Conservation (phyloP, 1,140 invertebrate genomes). For the Amyelois transitella region DNA sequence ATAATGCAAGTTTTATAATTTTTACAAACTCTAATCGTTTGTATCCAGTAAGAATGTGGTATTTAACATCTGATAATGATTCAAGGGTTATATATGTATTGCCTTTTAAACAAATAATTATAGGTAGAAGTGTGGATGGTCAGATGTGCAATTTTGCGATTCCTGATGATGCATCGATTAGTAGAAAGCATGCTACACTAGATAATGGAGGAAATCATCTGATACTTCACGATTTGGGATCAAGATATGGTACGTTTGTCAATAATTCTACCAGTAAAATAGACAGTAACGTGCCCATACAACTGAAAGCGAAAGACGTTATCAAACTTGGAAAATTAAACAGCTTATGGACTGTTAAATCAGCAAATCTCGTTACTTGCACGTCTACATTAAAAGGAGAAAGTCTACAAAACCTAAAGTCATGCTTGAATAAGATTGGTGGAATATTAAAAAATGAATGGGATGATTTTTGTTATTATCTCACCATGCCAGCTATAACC, state of each 20-base stretch:
- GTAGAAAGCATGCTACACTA: slow-evolving; percentile 73
- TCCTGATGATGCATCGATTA: slow-evolving; percentile 72
- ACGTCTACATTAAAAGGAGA: slow-evolving; percentile 67
- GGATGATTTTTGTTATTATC: slow-evolving; percentile 74
- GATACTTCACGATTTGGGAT: slow-evolving; percentile 65
- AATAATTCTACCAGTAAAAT: slow-evolving; percentile 58
- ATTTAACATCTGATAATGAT: slow-evolving; percentile 44
- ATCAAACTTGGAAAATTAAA: slow-evolving; percentile 74
- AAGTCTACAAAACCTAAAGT: slow-evolving; percentile 47
- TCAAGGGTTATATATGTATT: slow-evolving; percentile 46
- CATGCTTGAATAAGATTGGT: slow-evolving; percentile 50
- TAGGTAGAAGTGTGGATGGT: slow-evolving; percentile 49
- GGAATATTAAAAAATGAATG: slow-evolving; percentile 64
- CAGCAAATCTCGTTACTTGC: slow-evolving; percentile 54
- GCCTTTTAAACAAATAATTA: slow-evolving; percentile 29
- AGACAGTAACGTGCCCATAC: slow-evolving; percentile 34
- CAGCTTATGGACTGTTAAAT: slow-evolving; percentile 66
- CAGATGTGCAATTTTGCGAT: slow-evolving; percentile 60
- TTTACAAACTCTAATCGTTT: too few relatives aligned
- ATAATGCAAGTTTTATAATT: too few relatives aligned
- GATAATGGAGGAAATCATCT: slow-evolving; percentile 36
- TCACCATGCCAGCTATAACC: slow-evolving; percentile 80
- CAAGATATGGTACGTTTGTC: slow-evolving; percentile 75
- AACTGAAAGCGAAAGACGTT: slow-evolving; percentile 58
- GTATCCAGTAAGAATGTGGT: slow-evolving; percentile 57